These are phyloP conservation scores for Cataglyphis albicans DNA, from an alignment of 2,888 invertebrate genomes.

Conservation along the genomic window DNA sequence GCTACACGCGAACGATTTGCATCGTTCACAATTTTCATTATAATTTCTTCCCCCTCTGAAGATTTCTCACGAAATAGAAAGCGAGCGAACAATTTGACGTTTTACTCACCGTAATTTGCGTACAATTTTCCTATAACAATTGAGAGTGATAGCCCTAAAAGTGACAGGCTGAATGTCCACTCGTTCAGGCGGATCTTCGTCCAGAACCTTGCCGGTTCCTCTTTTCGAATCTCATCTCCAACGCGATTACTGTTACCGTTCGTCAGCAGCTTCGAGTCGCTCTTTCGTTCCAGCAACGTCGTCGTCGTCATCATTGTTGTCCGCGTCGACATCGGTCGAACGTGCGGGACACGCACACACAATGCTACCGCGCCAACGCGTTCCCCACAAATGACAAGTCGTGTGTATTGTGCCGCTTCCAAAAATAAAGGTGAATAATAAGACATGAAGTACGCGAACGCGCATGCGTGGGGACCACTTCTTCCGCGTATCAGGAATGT, in stretches of 20 bases:
- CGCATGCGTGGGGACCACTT: slow-evolving; percentile 56
- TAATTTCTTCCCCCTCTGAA: not conserved
- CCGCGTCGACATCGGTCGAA: not conserved
- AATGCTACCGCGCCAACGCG: not conserved
- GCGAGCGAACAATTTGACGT: not conserved
- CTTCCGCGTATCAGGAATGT: slow-evolving; percentile 14
- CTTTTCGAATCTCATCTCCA: not conserved
- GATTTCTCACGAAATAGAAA: not conserved
- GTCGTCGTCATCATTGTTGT: not conserved
- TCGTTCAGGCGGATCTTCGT: slow-evolving; percentile 74
- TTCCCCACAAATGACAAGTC: slow-evolving; percentile 49
- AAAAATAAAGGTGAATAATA: slow-evolving; percentile 76
- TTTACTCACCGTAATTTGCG: slow-evolving; percentile 77
- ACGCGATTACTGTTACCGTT: slow-evolving; percentile 36
- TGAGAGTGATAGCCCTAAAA: slow-evolving; percentile 75
- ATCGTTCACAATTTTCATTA: not conserved
- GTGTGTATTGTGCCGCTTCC: slow-evolving; percentile 54
- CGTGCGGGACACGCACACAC: not conserved
- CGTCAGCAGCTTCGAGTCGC: not conserved
- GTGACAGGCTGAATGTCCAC: slow-evolving; percentile 76
- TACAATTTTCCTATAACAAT: slow-evolving; percentile 79
- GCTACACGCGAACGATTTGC: slow-evolving; percentile 8
- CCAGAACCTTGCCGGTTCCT: slow-evolving; percentile 61
- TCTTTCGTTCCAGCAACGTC: slow-evolving; percentile 44
- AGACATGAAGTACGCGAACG: slow-evolving; percentile 7